Evolutionary conservation across 2,888 invertebrate species (phyloP).

Genomic region (Stenichneumon culpator): DNA sequence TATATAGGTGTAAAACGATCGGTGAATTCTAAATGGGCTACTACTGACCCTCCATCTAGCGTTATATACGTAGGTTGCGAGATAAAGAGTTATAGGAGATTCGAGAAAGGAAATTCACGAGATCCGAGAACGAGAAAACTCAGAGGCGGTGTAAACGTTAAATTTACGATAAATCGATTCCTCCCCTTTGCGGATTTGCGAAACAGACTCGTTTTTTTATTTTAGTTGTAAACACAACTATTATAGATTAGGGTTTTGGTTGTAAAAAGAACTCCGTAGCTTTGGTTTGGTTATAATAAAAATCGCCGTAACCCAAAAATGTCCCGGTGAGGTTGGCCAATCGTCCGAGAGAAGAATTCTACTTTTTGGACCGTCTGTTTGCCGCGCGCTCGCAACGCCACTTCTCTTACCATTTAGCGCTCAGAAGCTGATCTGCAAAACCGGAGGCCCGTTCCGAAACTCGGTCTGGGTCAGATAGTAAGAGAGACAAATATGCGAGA

Average conservation of each 20-base stretch:
- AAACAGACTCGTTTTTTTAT: conserved; percentile 22
- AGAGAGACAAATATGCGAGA: too few species aligned
- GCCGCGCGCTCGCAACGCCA: too few species aligned
- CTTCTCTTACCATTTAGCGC: conserved; percentile 22
- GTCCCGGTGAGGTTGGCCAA: too few species aligned
- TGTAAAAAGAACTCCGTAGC: not conserved
- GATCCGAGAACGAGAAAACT: not conserved
- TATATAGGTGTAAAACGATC: conserved; percentile 19
- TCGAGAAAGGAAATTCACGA: not conserved
- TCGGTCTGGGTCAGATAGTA: too few species aligned
- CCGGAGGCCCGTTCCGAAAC: not conserved
- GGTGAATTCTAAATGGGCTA: conserved; percentile 37
- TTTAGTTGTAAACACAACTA: too few species aligned
- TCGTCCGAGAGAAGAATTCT: too few species aligned
- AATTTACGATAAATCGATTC: conserved; percentile 65
- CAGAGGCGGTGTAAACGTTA: conserved; percentile 21
- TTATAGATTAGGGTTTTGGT: not conserved
- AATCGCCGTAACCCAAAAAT: too few species aligned
- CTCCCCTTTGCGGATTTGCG: conserved; percentile 6
- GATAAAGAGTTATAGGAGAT: conserved; percentile 52
- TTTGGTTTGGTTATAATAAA: too few species aligned
- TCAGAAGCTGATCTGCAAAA: conserved; percentile 41
- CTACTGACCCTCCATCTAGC: conserved; percentile 2
- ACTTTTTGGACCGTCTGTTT: too few species aligned
- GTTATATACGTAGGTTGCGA: conserved; percentile 37